Base-by-base conservation (phyloP, 1,140 invertebrate species). In the Anagrus nilaparvatae region DNA sequence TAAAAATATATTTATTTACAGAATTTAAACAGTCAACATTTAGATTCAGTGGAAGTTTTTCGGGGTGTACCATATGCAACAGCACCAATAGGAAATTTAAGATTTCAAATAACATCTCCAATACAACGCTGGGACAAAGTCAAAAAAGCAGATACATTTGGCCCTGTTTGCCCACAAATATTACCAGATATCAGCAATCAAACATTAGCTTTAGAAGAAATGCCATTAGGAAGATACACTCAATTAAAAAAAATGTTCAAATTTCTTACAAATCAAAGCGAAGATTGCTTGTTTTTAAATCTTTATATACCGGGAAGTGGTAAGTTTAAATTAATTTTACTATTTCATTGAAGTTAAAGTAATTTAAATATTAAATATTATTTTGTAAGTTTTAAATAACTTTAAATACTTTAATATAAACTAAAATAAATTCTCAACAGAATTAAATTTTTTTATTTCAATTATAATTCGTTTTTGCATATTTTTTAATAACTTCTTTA, bases 281-380 rank as follows among this genome's bases (percentile, higher is more conserved):
- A 94, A 67, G 87, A 94, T 67, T 94, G 90, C 61, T 76, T 94
- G 29, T 84, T 82, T 60, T 73, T 93, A 48, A 94, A 94, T 60
- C 79, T 93, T 40, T 91, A 87, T 59, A 84, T 87, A 42, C 87
- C 87, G 43, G 79, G 78, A 66, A 81, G 79, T 67, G 82, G 82
- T 85, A 55, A 77, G 78, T 69, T 31, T 41, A 27, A 18, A 33
- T 40, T 49, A 20, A 47, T 40, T 41, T 47, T 43, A 45, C 43
- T 47, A 33, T 38, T 33, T 31, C 32, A 39, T 43, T 36, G 47
- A 44, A 41, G 45, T 29, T 42, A 28, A 42, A n/a, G n/a, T n/a
- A n/a, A n/a, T n/a, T n/a, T n/a, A n/a, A n/a, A n/a, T n/a, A n/a
- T n/a, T n/a, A n/a, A n/a, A n/a, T n/a, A n/a, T n/a, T n/a, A n/a